Conservation (phyloP, 2,888 invertebrate species). For the Anoncus sp. region DNA sequence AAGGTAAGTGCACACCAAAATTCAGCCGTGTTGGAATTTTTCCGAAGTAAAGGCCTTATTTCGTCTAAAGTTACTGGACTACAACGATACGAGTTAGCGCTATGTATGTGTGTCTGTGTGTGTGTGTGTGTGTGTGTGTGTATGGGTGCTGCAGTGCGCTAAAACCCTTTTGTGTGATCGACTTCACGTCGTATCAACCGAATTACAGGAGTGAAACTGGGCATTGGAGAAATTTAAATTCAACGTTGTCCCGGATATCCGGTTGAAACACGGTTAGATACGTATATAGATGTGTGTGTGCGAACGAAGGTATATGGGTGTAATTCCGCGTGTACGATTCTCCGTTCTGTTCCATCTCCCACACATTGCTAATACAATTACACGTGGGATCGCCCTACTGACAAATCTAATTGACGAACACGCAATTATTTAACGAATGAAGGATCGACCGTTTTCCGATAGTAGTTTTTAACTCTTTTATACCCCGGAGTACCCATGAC, state of each 20-base stretch:
- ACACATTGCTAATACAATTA: slow-evolving; percentile 75
- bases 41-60: no score
- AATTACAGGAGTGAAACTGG: slow-evolving; percentile 69
- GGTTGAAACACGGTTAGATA: slow-evolving; percentile 45
- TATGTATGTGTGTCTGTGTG: no score
- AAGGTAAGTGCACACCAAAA: no score
- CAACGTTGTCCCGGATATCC: slow-evolving; percentile 67
- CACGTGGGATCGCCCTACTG: slow-evolving; percentile 68
- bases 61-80: no score
- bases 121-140: no score
- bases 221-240: slow-evolving; percentile 78
- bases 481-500: slow-evolving; percentile 41
- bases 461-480: slow-evolving; percentile 63
- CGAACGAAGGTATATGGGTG: slow-evolving; percentile 36
- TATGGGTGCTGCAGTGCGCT: slow-evolving; percentile 9
- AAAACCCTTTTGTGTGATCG: slow-evolving; percentile 41
- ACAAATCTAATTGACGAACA: slow-evolving; percentile 79
- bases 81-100: no score
- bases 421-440: slow-evolving; percentile 78
- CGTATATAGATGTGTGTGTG: slow-evolving; percentile 23
- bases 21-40: no score
- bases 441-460: slow-evolving; percentile 62
- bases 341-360: slow-evolving; percentile 32
- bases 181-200: slow-evolving; percentile 71
- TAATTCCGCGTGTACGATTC: neutral